Evolutionary conservation across 2,888 invertebrate genomes (phyloP).

Genomic region (Pomacea canaliculata): DNA sequence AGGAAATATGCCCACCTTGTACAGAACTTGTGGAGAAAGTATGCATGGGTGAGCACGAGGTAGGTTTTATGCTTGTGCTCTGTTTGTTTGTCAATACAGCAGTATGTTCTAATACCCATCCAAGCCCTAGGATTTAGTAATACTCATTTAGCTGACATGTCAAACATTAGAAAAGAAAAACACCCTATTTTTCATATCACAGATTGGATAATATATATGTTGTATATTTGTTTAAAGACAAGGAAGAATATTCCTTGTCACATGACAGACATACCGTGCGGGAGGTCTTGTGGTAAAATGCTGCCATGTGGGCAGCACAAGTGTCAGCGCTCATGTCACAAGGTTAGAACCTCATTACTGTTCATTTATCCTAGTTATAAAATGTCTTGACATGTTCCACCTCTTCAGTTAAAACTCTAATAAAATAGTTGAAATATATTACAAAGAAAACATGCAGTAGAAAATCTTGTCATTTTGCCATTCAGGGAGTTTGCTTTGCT

Average conservation of each 20-base stretch:
- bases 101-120: too few relatives aligned
- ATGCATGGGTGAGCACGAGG: conserved; percentile 86
- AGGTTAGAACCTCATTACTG: conserved; percentile 47
- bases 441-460: too few relatives aligned
- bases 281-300: conserved; percentile 84
- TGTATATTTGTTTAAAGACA: conserved; percentile 73
- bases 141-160: too few relatives aligned
- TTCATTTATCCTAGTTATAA: too few relatives aligned
- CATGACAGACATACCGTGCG: conserved; percentile 89
- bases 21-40: conserved; percentile 86
- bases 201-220: not conserved
- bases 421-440: too few relatives aligned
- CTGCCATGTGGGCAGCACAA: conserved; percentile 87
- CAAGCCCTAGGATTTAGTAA: too few relatives aligned
- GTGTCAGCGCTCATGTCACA: conserved; percentile 85
- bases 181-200: too few relatives aligned
- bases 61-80: conserved; percentile 43
- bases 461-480: too few relatives aligned
- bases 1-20: conserved; percentile 83
- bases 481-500: conserved; percentile 58
- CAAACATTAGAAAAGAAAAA: too few relatives aligned
- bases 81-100: not conserved
- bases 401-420: too few relatives aligned
- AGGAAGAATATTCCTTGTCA: conserved; percentile 91
- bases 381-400: too few relatives aligned